Base-by-base conservation (phyloP, 2,797 vertebrate genomes). In the Cephalopachus bancanus region DNA sequence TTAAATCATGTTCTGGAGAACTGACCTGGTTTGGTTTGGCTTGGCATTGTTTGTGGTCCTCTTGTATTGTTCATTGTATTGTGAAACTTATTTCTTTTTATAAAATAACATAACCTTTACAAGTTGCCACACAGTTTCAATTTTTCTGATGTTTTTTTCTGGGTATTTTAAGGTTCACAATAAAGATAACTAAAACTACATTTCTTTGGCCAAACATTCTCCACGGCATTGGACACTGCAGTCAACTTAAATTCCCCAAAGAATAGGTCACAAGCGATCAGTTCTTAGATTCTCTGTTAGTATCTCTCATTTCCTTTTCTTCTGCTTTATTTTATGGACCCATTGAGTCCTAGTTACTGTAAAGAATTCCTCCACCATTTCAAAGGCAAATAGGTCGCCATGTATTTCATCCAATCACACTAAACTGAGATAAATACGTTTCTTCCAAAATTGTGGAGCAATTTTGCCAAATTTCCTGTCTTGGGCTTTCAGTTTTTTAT, bases 191-290 rank as follows among this genome's bases (percentile, higher is more conserved):
- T 51, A 62, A 84, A 87, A 6, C 26, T n/a, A 64, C 10, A 64
- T 69, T 81, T 93, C 22, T 44, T 93, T 62, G 28, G 15, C 79
- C 83, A 22, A 87, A 16, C 20, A 17, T 26, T 5, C n/a, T 12
- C 20, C 62, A 83, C 9, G 62, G 22, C 1, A 80, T 80, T 90
- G 85, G 7, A 64, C 33, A 75, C 3, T 44, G 49, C 1, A 74
- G 44, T 88, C 30, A 71, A 37, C 85, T 92, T 89, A 91, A 91
- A 89, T 91, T 86, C 26, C 53, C 26, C 22, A 65, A 20, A 10
- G 24, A 2, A 75, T 86, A 30, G 65, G 4, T 72, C 26, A 57
- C 17, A 30, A 53, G 11, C 67, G 33, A 79, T 93, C 28, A 93
- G 59, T 75, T 51, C 16, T 53, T 69, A 62, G 37, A 75, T 19